Evolutionary conservation across 2,113 vertebrate species (phyloP).

Genomic region (pig (Sus scrofa)): T2T-Sscrofa CM000814.6:118005501-118006000

Average conservation of each 20-base stretch:
- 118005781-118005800: neutral
- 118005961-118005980: too few species aligned
- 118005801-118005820: constrained; percentile 4
- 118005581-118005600: too few species aligned
- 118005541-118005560: neutral
- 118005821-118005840: neutral
- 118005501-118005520: neutral
- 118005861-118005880: neutral
- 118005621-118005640: neutral
- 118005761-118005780: neutral
- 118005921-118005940: constrained; percentile 12
- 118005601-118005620: neutral
- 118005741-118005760: neutral
- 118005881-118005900: neutral
- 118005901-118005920: neutral
- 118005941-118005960: neutral
- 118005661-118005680: neutral
- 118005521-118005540: neutral
- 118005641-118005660: neutral
- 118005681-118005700: neutral
- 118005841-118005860: neutral
- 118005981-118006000: neutral
- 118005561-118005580: neutral
- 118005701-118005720: neutral
- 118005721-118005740: neutral